These are phyloP conservation scores for Semaprochilodus insignis DNA, from an alignment of 2,797 vertebrate genomes.

Conservation along the genomic window DNA sequence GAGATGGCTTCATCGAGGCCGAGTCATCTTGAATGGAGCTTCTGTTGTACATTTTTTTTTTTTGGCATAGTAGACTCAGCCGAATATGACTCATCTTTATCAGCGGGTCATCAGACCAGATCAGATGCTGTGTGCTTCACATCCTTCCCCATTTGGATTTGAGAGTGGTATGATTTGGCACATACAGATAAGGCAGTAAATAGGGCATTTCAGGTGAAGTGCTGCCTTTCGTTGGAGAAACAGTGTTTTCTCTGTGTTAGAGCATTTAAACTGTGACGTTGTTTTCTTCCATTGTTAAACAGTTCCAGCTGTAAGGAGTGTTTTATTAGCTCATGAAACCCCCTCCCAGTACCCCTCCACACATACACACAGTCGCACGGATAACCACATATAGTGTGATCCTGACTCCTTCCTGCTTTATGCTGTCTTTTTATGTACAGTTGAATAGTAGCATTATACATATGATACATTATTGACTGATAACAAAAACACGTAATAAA, in stretches of 20 bases:
- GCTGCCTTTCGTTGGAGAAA: not conserved
- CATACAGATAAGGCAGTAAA: not conserved
- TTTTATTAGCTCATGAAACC: constrained; percentile 26
- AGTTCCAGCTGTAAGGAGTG: constrained; percentile 13
- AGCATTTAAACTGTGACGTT: not conserved
- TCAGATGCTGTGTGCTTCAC: constrained; percentile 21
- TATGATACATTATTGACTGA: no score
- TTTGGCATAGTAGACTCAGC: not conserved
- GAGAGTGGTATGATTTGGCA: not conserved
- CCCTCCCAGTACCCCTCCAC: not conserved
- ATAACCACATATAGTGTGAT: not conserved
- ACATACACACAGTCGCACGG: not conserved
- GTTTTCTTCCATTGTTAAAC: not conserved
- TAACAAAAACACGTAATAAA: no score
- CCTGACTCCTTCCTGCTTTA: not conserved
- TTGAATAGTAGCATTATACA: no score
- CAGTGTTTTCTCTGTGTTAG: constrained; percentile 6
- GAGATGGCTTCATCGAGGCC: not conserved
- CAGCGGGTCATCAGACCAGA: constrained; percentile 17
- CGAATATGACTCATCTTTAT: constrained; percentile 30
- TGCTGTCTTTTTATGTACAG: not conserved
- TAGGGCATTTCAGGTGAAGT: constrained; percentile 25
- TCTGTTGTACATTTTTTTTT: not conserved
- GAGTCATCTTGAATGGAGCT: constrained; percentile 4
- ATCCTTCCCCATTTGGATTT: constrained; percentile 27